Conservation (phyloP, 2,888 invertebrate genomes). For the Sphaeridia pumilis region DNA sequence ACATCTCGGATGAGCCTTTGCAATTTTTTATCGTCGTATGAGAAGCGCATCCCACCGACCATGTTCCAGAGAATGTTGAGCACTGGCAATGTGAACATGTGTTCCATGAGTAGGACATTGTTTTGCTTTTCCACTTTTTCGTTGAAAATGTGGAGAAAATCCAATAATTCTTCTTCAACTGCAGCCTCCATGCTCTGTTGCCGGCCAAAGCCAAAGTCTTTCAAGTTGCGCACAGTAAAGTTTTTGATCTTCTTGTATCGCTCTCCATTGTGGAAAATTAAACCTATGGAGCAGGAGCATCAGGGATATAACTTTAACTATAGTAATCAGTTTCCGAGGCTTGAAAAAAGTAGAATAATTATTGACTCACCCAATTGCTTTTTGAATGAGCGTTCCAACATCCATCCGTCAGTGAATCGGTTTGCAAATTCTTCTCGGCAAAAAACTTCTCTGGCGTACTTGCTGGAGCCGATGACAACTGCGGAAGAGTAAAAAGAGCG, state of each 20-base stretch:
- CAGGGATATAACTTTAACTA: not conserved
- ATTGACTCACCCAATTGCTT: constrained; percentile 23
- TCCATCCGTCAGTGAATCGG: constrained; percentile 31
- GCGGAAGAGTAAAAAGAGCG: too few relatives aligned
- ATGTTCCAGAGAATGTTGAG: constrained; percentile 32
- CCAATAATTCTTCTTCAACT: constrained; percentile 28
- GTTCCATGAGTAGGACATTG: constrained; percentile 19
- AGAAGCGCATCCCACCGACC: constrained; percentile 26
- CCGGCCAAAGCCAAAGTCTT: constrained; percentile 30
- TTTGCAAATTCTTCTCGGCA: constrained; percentile 31
- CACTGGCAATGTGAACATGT: constrained; percentile 31
- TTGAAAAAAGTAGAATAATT: not conserved
- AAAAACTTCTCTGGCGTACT: constrained; percentile 26
- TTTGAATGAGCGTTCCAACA: constrained; percentile 30
- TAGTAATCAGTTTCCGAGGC: not conserved
- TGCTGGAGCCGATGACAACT: constrained; percentile 12
- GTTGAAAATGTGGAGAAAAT: constrained; percentile 23
- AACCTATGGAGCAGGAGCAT: constrained; percentile 18
- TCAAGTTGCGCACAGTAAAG: constrained; percentile 25
- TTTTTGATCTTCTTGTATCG: constrained; percentile 23
- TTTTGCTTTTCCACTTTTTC: constrained; percentile 9
- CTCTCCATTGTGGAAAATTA: constrained; percentile 31
- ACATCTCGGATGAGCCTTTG: constrained; percentile 21
- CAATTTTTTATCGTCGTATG: constrained; percentile 27
- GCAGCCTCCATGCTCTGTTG: constrained; percentile 27